Evolutionary conservation across 1,140 invertebrate species (phyloP).

Genomic region (Globodera rostochiensis): DNA sequence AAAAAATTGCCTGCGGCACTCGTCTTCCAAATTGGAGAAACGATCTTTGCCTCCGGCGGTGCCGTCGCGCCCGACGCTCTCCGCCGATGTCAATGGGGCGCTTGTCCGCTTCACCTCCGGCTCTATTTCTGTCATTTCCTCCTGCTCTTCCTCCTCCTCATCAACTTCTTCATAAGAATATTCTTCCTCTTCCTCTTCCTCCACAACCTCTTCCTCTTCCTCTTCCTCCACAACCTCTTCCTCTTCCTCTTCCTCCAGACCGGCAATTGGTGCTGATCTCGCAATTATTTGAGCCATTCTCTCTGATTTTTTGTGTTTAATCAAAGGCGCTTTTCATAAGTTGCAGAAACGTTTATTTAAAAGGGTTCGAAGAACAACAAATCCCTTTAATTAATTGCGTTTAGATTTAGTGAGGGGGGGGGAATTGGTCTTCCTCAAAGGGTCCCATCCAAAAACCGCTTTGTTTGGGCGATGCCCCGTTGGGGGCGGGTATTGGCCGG

Average conservation of each 20-base stretch:
- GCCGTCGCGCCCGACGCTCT: neutral
- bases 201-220: slow-evolving; percentile 11
- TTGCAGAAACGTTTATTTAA: too few relatives aligned
- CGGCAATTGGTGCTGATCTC: neutral
- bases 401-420: too few relatives aligned
- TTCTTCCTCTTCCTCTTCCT: slow-evolving; percentile 24
- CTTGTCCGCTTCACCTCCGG: neutral
- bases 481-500: neutral
- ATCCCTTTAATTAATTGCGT: too few relatives aligned
- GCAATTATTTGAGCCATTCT: neutral
- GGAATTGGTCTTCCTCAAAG: neutral
- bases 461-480: too few relatives aligned
- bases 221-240: slow-evolving; percentile 12
- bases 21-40: neutral
- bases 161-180: slow-evolving; percentile 13
- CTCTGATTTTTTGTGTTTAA: too few relatives aligned
- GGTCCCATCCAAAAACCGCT: neutral
- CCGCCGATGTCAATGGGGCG: neutral
- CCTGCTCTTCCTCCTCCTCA: slow-evolving; percentile 19
- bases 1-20: neutral
- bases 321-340: too few relatives aligned
- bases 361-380: too few relatives aligned
- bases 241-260: neutral
- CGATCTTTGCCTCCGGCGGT: neutral
- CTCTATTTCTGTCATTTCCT: slow-evolving; percentile 7